Evolutionary conservation across 2,113 vertebrate species (phyloP).

Genomic region (Tricholaema leucomelas): DNA sequence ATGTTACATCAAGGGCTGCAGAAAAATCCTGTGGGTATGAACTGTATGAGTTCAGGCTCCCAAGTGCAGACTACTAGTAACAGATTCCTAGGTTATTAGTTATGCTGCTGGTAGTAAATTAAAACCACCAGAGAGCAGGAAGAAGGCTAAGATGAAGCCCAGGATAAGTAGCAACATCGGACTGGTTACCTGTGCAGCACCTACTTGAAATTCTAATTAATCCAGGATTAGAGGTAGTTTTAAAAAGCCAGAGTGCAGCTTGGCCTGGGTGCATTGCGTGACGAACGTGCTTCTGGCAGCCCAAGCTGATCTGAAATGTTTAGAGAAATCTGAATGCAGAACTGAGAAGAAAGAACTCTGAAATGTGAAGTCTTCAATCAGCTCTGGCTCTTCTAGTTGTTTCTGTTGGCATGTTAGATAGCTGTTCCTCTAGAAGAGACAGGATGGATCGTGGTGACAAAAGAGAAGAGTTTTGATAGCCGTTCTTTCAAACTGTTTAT

Average conservation of each 20-base stretch:
- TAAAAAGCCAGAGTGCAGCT: neutral
- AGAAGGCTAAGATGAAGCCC: neutral
- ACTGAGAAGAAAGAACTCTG: neutral
- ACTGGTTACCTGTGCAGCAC: neutral
- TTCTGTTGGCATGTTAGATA: neutral
- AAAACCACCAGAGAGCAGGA: neutral
- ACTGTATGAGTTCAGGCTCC: neutral
- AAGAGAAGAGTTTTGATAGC: neutral
- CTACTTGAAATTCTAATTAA: neutral
- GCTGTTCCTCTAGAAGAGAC: neutral
- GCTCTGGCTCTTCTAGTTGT: neutral
- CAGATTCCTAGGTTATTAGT: neutral
- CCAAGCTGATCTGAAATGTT: fast-evolving
- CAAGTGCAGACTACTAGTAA: neutral
- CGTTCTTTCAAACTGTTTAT: neutral
- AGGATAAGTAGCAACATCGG: neutral
- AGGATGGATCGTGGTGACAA: neutral
- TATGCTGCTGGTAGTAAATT: neutral
- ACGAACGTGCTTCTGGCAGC: neutral
- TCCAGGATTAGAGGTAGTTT: neutral
- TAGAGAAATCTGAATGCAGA: neutral
- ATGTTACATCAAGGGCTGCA: neutral
- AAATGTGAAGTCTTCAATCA: neutral
- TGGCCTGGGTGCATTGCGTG: fast-evolving
- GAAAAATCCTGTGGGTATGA: neutral